Conservation (phyloP, 2,113 vertebrate genomes). For the Varanus komodoensis region DNA sequence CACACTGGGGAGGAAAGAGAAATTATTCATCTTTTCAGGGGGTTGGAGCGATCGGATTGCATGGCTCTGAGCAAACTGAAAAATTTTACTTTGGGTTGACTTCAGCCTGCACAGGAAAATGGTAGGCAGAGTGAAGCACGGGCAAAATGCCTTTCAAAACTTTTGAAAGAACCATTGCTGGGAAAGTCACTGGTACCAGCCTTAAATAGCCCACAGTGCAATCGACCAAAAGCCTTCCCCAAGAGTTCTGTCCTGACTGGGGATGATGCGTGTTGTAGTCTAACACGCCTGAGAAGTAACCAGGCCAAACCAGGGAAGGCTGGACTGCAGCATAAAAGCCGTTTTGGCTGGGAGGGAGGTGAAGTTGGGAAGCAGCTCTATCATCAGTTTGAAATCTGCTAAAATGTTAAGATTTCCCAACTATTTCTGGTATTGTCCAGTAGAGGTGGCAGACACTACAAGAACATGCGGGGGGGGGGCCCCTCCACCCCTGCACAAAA, state of each 20-base stretch:
- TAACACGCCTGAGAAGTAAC: no score
- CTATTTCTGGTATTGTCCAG: neutral
- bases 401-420: no score
- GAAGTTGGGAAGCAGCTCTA: neutral
- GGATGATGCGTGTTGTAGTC: no score
- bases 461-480: no score
- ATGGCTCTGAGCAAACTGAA: no score
- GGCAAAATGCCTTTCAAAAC: neutral
- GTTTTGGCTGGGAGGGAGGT: neutral
- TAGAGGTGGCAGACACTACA: neutral
- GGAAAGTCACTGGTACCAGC: neutral
- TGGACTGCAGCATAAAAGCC: neutral
- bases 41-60: neutral
- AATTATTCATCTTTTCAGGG: neutral
- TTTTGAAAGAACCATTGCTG: neutral
- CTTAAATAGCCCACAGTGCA: neutral
- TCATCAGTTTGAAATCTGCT: neutral
- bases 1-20: neutral
- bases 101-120: neutral
- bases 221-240: no score
- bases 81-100: neutral
- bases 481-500: neutral
- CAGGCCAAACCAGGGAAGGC: no score
- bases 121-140: neutral
- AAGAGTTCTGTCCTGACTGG: no score